Evolutionary conservation across 2,888 invertebrate genomes (phyloP), one percentile per base, ranked within the genome.

Genomic region (Acleris laterana): DNA sequence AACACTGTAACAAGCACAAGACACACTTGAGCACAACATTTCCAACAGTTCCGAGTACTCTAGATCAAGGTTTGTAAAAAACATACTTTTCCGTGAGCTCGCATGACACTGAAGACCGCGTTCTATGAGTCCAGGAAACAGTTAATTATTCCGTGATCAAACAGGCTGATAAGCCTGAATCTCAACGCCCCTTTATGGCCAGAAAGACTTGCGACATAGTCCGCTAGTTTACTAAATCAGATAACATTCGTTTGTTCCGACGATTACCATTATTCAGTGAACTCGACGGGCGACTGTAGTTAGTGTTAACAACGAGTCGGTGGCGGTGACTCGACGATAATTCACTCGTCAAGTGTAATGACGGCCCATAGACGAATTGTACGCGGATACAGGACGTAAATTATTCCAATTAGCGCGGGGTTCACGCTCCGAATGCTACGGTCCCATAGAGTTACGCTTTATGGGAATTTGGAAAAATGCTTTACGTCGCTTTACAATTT

Each of bases 361-460:
- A 56, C 68, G 68, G 70, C 70, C 74, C 71, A 75, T 73, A 75
- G 77, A 77, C 76, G 76, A 78, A 79, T 73, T 72, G 69, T 58
- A 70, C 73, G 63, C 74, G 73, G 73, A 78, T 71, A 74, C 69
- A 68, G 87, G 87, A 87, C 76, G 77, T 69, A 74, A 81, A 84
- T 86, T 80, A 83, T 78, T 77, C 79, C 83, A 85, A 87, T 88
- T 87, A 86, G 75, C 64, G 42, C 46, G 19, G 58, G 38, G 53
- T 57, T 53, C 53, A 62, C 56, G 68, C 57, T 65, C 59, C 52
- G 55, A 48, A 56, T 66, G 57, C 49, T 20, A n/a, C 42, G 22
- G n/a, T 38, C 52, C 52, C 38, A 22, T 3, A 25, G 11, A 17
- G 22, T 51, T 32, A 22, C 46, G 22, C 22, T 64, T 49, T 19